Conservation (phyloP, 2,113 vertebrate species). For the Lagopus muta region DNA sequence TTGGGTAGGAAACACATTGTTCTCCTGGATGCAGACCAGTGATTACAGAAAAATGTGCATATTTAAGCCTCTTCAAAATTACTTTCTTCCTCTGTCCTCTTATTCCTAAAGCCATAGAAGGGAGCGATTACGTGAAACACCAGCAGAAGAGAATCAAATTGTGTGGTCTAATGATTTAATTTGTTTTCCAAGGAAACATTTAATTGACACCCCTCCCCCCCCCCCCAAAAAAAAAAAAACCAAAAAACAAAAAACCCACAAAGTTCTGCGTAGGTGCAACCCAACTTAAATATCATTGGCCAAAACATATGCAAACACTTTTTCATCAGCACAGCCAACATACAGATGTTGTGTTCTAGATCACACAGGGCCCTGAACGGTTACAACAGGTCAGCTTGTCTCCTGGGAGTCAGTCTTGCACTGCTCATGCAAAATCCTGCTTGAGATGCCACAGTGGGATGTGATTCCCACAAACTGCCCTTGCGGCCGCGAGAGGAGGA, state of each 20-base stretch:
- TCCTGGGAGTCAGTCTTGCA: accelerated
- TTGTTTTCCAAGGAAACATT: background rate
- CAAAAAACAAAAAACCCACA: background rate
- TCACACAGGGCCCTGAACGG: no score
- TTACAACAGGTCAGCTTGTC: background rate
- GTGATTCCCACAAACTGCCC: background rate
- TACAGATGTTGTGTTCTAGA: background rate
- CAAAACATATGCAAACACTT: background rate
- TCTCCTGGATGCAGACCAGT: background rate
- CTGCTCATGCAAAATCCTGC: background rate
- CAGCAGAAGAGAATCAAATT: background rate
- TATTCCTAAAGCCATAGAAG: background rate
- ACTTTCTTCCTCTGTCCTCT: background rate
- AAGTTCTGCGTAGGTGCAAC: background rate
- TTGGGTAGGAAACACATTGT: background rate
- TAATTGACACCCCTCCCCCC: background rate
- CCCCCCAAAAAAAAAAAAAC: background rate
- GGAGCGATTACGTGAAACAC: background rate
- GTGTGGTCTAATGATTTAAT: background rate
- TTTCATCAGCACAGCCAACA: background rate
- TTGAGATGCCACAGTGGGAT: background rate
- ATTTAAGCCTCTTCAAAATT: background rate
- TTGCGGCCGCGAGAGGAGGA: background rate
- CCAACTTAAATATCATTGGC: background rate
- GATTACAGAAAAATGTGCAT: background rate